Conservation (phyloP, 2,113 vertebrate species). For the Ifrita kowaldi region DNA sequence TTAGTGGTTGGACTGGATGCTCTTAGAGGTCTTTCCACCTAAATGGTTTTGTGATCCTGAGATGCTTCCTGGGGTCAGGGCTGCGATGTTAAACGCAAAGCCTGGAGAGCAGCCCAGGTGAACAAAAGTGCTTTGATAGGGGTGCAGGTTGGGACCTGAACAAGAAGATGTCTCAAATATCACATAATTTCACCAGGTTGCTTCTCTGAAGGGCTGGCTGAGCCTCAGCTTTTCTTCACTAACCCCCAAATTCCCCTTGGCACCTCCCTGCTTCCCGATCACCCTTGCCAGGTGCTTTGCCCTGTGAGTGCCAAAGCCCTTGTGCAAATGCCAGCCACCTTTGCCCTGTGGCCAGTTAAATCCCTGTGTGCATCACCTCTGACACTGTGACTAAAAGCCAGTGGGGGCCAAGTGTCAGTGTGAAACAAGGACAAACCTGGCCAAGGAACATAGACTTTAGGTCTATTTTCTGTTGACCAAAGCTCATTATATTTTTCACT, state of each 20-base stretch:
- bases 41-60: background rate
- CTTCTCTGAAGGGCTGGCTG: background rate
- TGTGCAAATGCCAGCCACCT: background rate
- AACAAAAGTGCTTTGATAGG: background rate
- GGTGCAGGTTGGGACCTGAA: background rate
- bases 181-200: background rate
- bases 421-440: background rate
- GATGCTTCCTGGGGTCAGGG: background rate
- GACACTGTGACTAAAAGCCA: background rate
- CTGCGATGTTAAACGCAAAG: background rate
- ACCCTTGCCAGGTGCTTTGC: background rate
- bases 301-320: background rate
- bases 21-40: background rate
- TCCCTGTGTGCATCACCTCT: background rate
- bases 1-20: background rate
- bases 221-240: background rate
- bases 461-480: background rate
- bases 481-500: background rate
- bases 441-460: background rate
- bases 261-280: background rate
- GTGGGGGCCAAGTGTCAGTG: accelerated
- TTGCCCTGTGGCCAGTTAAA: background rate
- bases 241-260: background rate
- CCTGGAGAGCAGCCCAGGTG: background rate
- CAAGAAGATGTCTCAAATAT: background rate